These are phyloP conservation scores for Slavum lentiscoides DNA, from an alignment of 2,888 invertebrate species.

Conservation along the genomic window DNA sequence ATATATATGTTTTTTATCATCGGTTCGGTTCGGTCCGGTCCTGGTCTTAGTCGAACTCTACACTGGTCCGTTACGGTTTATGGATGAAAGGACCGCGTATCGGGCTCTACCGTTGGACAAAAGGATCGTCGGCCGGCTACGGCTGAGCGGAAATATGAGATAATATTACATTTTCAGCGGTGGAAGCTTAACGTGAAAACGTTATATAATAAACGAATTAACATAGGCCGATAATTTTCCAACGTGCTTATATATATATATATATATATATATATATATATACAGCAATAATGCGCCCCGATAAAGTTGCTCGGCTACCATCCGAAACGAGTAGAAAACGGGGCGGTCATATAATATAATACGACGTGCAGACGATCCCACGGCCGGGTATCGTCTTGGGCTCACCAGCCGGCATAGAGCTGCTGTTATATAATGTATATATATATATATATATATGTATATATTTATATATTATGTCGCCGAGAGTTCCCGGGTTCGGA, in stretches of 20 bases:
- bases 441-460: not conserved
- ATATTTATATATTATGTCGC: not conserved
- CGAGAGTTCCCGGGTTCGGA: not conserved
- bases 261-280: not conserved
- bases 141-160: not conserved
- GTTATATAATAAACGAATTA: slow-evolving; percentile 38
- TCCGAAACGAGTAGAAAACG: slow-evolving; percentile 8
- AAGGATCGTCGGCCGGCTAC: too few relatives aligned
- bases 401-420: too few relatives aligned
- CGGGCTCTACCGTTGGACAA: too few relatives aligned
- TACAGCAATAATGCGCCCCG: not conserved
- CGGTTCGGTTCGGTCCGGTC: too few relatives aligned
- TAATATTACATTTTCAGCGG: not conserved
- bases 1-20: too few relatives aligned
- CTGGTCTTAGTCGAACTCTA: too few relatives aligned
- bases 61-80: too few relatives aligned
- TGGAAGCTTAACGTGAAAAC: not conserved
- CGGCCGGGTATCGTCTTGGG: not conserved
- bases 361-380: not conserved
- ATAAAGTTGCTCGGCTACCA: slow-evolving; percentile 25
- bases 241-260: too few relatives aligned
- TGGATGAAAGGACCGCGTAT: too few relatives aligned
- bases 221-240: slow-evolving; percentile 22
- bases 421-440: too few relatives aligned
- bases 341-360: not conserved